These are phyloP conservation scores for Bradypus variegatus DNA, from an alignment of 2,797 vertebrate genomes.

Conservation along the genomic window DNA sequence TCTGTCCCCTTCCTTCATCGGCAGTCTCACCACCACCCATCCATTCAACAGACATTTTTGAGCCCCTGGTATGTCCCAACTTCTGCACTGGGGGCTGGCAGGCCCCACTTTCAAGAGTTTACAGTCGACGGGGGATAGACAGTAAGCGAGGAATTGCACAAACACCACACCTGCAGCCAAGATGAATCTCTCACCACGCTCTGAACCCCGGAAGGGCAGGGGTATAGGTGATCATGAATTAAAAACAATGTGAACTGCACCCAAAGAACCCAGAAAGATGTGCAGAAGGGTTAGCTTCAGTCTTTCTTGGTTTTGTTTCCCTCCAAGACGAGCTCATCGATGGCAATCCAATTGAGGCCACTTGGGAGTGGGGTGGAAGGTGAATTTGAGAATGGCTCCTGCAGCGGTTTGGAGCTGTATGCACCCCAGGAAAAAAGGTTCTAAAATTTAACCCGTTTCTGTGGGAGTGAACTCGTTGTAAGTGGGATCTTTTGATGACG, in stretches of 20 bases:
- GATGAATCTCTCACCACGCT: fast-evolving
- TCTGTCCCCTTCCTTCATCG: neutral
- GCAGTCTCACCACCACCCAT: neutral
- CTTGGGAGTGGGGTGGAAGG: too few relatives aligned
- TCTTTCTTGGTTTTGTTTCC: neutral
- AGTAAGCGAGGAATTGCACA: neutral
- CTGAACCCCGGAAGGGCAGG: neutral
- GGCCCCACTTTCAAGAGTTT: neutral
- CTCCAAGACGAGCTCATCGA: neutral
- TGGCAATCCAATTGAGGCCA: fast-evolving
- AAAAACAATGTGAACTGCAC: neutral
- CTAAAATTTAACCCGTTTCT: too few relatives aligned
- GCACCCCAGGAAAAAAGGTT: too few relatives aligned
- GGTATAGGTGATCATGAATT: neutral
- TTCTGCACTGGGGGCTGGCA: fast-evolving
- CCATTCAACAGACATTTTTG: fast-evolving
- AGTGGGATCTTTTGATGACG: too few relatives aligned
- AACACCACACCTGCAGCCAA: neutral
- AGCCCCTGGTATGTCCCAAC: neutral
- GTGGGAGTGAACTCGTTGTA: too few relatives aligned
- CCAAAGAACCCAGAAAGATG: fast-evolving
- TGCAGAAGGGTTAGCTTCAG: fast-evolving
- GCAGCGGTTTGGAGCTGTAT: too few relatives aligned
- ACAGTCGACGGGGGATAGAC: fast-evolving
- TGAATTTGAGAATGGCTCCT: neutral